Evolutionary conservation across 2,113 vertebrate genomes (phyloP).

Genomic region (Talpa occidentalis): DNA sequence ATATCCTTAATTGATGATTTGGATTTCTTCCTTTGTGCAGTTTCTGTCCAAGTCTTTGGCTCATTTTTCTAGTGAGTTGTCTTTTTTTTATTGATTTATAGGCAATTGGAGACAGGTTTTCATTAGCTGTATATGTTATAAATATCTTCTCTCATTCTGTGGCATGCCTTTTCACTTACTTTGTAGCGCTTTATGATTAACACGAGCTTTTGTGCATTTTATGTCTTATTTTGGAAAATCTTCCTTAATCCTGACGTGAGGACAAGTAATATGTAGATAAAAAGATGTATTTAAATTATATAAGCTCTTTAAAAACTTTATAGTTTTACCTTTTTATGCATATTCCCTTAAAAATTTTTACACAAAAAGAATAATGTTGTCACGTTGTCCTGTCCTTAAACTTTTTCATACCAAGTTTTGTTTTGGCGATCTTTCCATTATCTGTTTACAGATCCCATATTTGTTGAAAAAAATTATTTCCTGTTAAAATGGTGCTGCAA

Average conservation of each 20-base stretch:
- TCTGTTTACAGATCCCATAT: neutral
- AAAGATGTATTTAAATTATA: slow-evolving; percentile 32
- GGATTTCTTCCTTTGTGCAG: slow-evolving; percentile 32
- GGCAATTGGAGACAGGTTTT: neutral
- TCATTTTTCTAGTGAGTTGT: neutral
- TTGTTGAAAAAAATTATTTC: neutral
- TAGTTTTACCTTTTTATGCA: neutral
- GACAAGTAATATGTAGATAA: neutral
- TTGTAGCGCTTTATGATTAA: neutral
- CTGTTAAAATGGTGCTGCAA: slow-evolving; percentile 22
- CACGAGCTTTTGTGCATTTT: neutral
- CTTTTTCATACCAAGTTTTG: slow-evolving; percentile 37
- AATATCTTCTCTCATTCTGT: neutral
- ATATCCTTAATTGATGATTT: neutral
- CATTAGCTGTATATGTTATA: neutral
- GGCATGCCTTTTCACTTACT: neutral
- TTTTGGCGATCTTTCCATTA: slow-evolving; percentile 27
- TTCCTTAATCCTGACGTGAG: neutral
- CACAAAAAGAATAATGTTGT: neutral
- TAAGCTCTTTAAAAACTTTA: neutral
- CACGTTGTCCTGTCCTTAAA: neutral
- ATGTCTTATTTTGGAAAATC: neutral
- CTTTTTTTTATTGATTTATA: neutral
- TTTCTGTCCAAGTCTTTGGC: neutral
- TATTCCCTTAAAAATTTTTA: neutral